Percentiles rank a stretch among this genome's conserved stretches.
These are phyloP conservation scores for Dipodomys stephensi DNA, from an alignment of 2,113 vertebrate species.

Conservation along the genomic window DNA sequence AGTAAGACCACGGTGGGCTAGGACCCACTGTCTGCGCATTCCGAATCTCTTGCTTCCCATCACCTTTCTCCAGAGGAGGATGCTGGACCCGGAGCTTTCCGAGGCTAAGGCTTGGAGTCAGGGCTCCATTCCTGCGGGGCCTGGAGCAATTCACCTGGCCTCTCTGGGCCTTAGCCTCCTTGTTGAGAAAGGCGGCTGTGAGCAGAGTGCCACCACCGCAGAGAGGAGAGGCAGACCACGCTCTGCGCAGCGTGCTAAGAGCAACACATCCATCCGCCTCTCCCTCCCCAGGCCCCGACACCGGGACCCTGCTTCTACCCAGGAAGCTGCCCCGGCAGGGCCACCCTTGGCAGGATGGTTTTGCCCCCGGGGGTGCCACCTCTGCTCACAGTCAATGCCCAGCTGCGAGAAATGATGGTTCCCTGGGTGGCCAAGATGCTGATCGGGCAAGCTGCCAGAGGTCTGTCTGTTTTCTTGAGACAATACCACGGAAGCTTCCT, in stretches of 20 bases:
- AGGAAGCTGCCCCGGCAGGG: fast-evolving
- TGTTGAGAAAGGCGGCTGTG: not conserved
- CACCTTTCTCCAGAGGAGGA: not conserved
- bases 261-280: fast-evolving
- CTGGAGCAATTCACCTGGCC: not conserved
- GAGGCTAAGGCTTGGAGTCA: not conserved
- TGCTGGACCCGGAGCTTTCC: not conserved
- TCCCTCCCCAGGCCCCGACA: too few species aligned
- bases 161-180: not conserved
- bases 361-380: not conserved
- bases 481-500: not conserved
- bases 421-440: too few species aligned
- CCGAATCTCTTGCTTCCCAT: not conserved
- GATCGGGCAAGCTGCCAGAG: not conserved
- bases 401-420: not conserved
- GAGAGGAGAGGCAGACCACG: not conserved
- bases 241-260: not conserved
- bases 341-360: not conserved
- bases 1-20: fast-evolving
- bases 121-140: not conserved
- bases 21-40: not conserved
- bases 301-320: fast-evolving
- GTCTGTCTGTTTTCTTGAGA: not conserved
- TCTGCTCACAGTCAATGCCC: fast-evolving
- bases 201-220: too few species aligned